Percentiles rank a stretch among this genome's conserved stretches.
These are phyloP conservation scores for Picathartes gymnocephalus DNA, from an alignment of 2,113 vertebrate genomes.

Conservation along the genomic window DNA sequence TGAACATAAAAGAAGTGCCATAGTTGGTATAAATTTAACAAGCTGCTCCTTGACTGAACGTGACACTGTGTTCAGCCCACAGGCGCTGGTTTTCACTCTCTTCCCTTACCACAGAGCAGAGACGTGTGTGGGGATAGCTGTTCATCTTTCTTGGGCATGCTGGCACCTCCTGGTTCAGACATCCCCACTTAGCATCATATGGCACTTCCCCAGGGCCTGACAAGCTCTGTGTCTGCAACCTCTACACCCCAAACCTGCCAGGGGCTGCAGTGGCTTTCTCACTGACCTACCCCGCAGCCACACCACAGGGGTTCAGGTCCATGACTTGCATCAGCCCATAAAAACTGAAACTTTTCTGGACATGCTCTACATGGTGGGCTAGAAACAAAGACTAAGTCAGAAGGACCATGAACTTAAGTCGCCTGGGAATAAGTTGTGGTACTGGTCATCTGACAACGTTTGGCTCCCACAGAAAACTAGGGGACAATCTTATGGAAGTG, in stretches of 20 bases:
- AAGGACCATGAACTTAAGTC: not conserved
- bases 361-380: not conserved
- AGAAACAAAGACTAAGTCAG: not conserved
- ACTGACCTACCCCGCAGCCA: not conserved
- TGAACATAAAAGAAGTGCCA: not conserved
- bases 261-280: not conserved
- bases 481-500: accelerated
- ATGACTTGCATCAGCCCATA: not conserved
- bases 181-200: not conserved
- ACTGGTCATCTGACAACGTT: not conserved
- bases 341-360: not conserved
- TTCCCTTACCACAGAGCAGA: not conserved
- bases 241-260: no score
- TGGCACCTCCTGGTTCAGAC: not conserved
- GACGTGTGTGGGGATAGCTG: not conserved
- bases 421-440: not conserved
- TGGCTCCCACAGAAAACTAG: not conserved
- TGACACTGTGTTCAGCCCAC: not conserved
- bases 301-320: accelerated
- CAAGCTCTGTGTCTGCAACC: not conserved
- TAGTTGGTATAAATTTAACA: accelerated
- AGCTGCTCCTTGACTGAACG: not conserved
- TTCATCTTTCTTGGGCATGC: not conserved
- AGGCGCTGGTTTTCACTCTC: accelerated
- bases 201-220: not conserved